phyloP scores from a whole-genome alignment of 2,888 invertebrate genomes.

The Drosophila eohydei region DNA sequence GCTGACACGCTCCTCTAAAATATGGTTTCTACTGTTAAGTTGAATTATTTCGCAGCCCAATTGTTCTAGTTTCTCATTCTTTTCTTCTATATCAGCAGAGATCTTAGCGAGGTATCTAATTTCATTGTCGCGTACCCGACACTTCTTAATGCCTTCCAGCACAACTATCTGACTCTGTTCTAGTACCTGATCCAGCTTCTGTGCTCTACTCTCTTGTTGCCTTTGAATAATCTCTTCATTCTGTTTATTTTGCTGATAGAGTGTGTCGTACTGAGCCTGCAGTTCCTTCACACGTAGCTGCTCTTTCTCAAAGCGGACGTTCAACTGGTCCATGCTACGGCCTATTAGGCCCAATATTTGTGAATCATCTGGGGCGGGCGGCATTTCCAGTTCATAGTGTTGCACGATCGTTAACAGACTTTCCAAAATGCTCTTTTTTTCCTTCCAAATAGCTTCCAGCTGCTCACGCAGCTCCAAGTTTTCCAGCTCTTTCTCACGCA shows the following conservation, averaged over 20 bases:
- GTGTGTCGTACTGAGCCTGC: conserved; percentile 18
- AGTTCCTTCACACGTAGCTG: conserved; percentile 16
- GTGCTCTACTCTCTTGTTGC: not conserved
- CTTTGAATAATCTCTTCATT: no score
- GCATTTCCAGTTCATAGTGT: conserved; percentile 2
- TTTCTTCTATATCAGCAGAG: conserved; percentile 14
- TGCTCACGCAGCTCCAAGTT: conserved; percentile 67
- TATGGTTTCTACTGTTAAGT: conserved; percentile 35
- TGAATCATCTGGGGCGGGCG: not conserved
- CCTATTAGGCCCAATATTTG: conserved; percentile 12
- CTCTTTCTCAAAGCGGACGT: not conserved
- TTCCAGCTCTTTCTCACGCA: conserved; percentile 83
- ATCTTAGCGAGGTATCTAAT: not conserved
- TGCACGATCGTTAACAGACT: conserved; percentile 7
- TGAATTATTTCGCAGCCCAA: conserved; percentile 44
- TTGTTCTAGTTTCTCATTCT: conserved; percentile 47
- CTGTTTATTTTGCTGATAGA: not conserved
- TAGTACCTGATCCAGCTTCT: conserved; percentile 2
- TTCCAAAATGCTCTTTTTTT: not conserved
- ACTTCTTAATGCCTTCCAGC: not conserved
- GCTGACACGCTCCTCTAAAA: conserved; percentile 43
- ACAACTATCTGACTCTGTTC: not conserved
- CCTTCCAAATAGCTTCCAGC: conserved; percentile 37
- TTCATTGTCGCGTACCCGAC: not conserved
- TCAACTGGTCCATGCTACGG: conserved; percentile 7